phyloP scores from a whole-genome alignment of 2,888 invertebrate species.

The Acanthacorydalis orientalis region DNA sequence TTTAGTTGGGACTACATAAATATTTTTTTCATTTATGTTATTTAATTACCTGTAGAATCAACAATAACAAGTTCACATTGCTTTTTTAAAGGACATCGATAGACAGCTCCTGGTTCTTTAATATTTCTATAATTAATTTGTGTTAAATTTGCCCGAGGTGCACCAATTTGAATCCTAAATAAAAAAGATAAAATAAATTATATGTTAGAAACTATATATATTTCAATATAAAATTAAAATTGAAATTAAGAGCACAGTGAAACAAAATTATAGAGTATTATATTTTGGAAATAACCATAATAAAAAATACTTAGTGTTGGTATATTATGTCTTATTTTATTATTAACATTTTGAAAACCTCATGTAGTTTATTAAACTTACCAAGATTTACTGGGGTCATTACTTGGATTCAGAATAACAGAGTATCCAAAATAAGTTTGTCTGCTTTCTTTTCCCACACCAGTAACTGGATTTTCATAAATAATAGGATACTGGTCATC shows the following conservation, averaged over 20 bases:
- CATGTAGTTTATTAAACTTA: conserved; percentile 10
- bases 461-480: conserved; percentile 14
- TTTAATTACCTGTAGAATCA: conserved; percentile 11
- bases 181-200: conserved; percentile 3
- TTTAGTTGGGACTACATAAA: too few species aligned
- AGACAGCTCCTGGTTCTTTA: conserved; percentile 20
- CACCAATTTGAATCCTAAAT: conserved; percentile 20
- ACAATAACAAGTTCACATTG: conserved; percentile 16
- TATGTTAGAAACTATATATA: too few species aligned
- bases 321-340: too few species aligned
- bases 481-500: conserved; percentile 16
- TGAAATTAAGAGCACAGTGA: too few species aligned
- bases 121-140: conserved; percentile 6
- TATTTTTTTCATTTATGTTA: too few species aligned
- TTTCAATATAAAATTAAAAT: too few species aligned
- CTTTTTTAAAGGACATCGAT: conserved; percentile 16
- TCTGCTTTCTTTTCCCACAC: conserved; percentile 7
- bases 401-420: conserved; percentile 16
- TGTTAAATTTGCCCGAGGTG: conserved; percentile 18
- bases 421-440: conserved; percentile 23
- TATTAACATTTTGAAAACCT: background rate
- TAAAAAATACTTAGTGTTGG: too few species aligned
- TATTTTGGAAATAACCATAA: too few species aligned
- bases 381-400: conserved; percentile 12
- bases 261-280: too few species aligned